Base-by-base conservation (phyloP, 2,797 vertebrate species). In the Anguilla pacifica region DNA sequence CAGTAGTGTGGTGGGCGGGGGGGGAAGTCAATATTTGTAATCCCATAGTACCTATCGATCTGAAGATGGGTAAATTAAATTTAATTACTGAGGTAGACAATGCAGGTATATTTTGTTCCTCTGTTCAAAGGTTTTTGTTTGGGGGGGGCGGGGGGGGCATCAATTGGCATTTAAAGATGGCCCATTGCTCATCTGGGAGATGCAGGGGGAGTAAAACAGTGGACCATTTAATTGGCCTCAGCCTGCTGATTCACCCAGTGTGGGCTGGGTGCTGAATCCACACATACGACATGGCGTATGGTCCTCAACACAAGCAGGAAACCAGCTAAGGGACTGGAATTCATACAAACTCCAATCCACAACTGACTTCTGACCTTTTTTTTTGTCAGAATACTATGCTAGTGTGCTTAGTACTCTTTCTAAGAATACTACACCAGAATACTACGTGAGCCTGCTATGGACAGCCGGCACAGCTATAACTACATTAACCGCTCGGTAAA, bases 11-110 rank as follows among this genome's bases (percentile, higher is more conserved):
- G 51, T 43, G 89, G 86, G 89, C 43, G 10, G 74, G 39, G 31
- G 13, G 2, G 51, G 87, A 89, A 92, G 93, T 96, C 92, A 64
- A 96, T 94, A 91, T 93, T 92, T 94, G 93, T 93, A 94, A 92
- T 94, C 93, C 94, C 94, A 92, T 95, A 95, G 96, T 96, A 97
- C 96, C 96, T 96, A 96, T 95, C 92, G 95, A 96, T 95, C 94
- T 90, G 93, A 90, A 94, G 94, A 95, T 91, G 94, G 94, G 92
- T 57, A 92, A 94, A 95, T 94, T 92, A 94, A 95, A 95, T 95
- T 88, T 95, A 96, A 96, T 91, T 96, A 96, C 92, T 96, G 96
- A 97, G 96, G 96, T 97, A 96, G 96, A 96, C 96, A 94, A 96
- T 95, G 95, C 94, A 94, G 95, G 79, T 94, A 93, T 95, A 94